Percentiles rank a stretch among this genome's conserved stretches.
Conservation (phyloP, 2,113 vertebrate genomes). For the Dipodomys spectabilis region DNA sequence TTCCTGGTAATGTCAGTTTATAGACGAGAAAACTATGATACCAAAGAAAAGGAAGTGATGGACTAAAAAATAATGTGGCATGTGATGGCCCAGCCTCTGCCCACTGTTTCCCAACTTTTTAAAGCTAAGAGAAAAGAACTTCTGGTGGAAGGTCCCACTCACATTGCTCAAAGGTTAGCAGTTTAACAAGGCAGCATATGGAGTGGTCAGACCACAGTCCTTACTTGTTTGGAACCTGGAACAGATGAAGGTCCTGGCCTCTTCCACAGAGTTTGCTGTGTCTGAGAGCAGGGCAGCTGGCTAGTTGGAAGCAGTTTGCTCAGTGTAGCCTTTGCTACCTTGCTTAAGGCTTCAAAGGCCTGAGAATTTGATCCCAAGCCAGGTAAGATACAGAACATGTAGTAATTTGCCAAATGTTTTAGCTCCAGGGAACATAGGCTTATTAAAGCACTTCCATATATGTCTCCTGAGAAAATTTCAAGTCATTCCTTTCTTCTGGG, state of each 20-base stretch:
- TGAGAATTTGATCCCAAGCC: neutral
- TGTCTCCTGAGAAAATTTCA: neutral
- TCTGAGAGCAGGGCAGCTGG: constrained; percentile 64
- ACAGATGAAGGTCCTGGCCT: neutral
- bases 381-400: neutral
- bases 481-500: neutral
- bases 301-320: neutral
- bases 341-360: neutral
- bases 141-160: neutral
- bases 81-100: neutral
- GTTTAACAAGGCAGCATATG: neutral
- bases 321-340: fast-evolving
- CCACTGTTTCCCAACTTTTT: neutral
- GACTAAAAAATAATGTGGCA: neutral
- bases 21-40: neutral
- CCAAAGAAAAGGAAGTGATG: neutral
- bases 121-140: neutral
- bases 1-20: neutral
- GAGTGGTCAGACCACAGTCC: neutral
- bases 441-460: neutral
- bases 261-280: neutral
- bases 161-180: neutral
- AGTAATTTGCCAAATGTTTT: neutral
- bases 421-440: neutral
- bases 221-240: neutral